Conservation (phyloP, 2,888 invertebrate genomes). For the Drosophila pseudotalamancana region DNA sequence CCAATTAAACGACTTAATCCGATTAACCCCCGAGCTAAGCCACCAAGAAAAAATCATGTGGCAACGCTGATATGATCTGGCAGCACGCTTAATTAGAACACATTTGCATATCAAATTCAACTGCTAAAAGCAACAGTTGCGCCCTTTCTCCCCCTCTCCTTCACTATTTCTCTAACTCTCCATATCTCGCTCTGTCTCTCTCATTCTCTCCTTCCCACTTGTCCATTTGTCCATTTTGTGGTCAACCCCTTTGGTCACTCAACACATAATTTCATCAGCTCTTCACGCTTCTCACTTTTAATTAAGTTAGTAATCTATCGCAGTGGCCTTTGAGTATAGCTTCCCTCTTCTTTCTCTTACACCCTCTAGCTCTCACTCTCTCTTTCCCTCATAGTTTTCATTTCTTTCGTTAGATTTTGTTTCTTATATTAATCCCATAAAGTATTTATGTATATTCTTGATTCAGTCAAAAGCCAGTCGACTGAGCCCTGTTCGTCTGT, state of each 20-base stretch:
- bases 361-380: neutral
- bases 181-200: neutral
- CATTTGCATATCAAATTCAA: constrained; percentile 40
- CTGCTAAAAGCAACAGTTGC: constrained; percentile 19
- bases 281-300: constrained; percentile 2
- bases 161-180: neutral
- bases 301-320: neutral
- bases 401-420: no score
- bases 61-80: constrained; percentile 17
- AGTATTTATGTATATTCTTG: no score
- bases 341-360: no score
- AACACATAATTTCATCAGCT: constrained; percentile 15
- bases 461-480: no score
- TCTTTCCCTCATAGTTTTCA: no score
- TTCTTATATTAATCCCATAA: no score
- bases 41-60: neutral
- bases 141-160: neutral
- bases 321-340: neutral
- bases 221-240: constrained; percentile 4
- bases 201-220: neutral
- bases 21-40: constrained; percentile 5
- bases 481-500: no score
- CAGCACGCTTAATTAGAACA: constrained; percentile 39
- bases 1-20: constrained; percentile 3
- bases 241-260: constrained; percentile 30